Conservation (phyloP, 2,797 vertebrate genomes). For the Diceros bicornis region DNA sequence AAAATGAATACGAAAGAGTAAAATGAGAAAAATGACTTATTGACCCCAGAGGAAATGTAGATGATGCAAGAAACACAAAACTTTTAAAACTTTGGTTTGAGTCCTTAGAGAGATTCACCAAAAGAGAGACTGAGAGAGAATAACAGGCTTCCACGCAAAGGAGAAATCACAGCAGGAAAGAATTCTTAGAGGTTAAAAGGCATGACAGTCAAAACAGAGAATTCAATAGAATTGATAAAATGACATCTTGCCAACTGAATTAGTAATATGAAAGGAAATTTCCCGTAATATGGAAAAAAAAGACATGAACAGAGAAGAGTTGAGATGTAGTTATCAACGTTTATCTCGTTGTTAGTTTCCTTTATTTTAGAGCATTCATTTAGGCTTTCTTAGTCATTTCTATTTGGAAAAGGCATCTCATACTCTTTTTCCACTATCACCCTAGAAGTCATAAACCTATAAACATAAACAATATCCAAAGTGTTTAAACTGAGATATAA, state of each 20-base stretch:
- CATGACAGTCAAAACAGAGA: constrained; percentile 17
- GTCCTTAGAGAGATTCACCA: background rate
- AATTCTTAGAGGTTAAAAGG: constrained; percentile 35
- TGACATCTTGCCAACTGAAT: background rate
- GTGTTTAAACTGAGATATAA: constrained; percentile 19
- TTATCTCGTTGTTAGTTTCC: background rate
- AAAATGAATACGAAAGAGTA: constrained; percentile 4
- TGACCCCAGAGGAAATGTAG: constrained; percentile 19
- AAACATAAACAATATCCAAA: constrained; percentile 7
- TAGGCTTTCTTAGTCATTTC: constrained; percentile 26
- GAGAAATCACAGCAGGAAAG: background rate
- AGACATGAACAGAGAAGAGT: background rate
- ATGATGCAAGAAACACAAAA: background rate
- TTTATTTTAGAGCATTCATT: background rate
- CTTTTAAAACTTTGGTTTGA: background rate
- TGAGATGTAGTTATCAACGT: background rate
- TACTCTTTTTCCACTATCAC: background rate
- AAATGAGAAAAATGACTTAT: background rate
- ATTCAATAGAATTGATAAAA: constrained; percentile 31
- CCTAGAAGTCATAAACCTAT: background rate
- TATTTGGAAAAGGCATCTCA: background rate
- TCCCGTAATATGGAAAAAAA: background rate
- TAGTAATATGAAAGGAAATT: constrained; percentile 2
- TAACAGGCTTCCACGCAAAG: background rate
- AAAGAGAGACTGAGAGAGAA: background rate